Evolutionary conservation across 2,113 vertebrate species (phyloP).

Genomic region (Pyrgilauda ruficollis): DNA sequence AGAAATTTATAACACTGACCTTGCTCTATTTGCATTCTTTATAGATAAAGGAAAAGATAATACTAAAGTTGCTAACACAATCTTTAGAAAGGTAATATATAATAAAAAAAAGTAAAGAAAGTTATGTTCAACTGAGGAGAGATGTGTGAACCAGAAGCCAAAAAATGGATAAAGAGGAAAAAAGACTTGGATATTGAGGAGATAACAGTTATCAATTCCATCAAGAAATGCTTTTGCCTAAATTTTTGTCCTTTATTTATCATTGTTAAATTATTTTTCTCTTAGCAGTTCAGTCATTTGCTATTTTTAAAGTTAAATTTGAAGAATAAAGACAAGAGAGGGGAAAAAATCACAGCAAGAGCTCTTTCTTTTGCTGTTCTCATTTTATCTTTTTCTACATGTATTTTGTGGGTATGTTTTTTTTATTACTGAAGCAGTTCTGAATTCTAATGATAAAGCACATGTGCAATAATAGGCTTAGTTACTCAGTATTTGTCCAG

Average conservation of each 20-base stretch:
- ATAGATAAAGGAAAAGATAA: background rate
- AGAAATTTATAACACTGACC: background rate
- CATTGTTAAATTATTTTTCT: background rate
- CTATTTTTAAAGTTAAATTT: conserved; percentile 4
- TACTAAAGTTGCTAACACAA: background rate
- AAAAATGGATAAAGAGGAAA: background rate
- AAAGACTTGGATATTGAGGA: background rate
- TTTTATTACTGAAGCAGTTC: background rate
- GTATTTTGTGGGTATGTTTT: conserved; percentile 35
- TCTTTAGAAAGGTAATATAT: background rate
- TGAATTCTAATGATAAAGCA: conserved; percentile 56
- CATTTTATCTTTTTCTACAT: conserved; percentile 10
- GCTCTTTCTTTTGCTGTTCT: background rate
- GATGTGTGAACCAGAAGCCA: background rate
- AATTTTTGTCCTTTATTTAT: background rate
- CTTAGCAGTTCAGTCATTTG: background rate
- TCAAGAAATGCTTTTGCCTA: background rate
- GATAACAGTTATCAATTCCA: background rate
- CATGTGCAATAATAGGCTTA: conserved; percentile 23
- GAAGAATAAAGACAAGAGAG: background rate
- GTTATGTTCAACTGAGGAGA: background rate
- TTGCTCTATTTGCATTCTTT: background rate
- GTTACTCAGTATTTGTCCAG: background rate
- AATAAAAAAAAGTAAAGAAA: conserved; percentile 3
- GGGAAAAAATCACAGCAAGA: background rate